phyloP scores from a whole-genome alignment of 2,888 invertebrate species.

The Apotomis turbidana region DNA sequence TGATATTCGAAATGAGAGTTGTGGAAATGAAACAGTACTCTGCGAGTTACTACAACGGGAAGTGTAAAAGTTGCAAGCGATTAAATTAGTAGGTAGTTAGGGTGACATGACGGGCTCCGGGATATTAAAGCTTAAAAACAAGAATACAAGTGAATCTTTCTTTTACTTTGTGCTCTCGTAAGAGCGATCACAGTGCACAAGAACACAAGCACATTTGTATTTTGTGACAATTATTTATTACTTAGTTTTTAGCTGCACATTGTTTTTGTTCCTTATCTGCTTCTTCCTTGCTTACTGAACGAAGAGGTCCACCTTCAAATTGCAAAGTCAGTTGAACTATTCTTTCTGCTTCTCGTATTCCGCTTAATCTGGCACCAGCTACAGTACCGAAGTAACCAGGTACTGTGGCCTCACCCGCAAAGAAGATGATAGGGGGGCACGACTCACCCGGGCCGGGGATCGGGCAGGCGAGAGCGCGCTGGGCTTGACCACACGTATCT shows the following conservation, averaged over 20 bases:
- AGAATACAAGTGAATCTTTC: slow-evolving; percentile 40
- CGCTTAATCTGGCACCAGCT: slow-evolving; percentile 90
- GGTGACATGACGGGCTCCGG: slow-evolving; percentile 48
- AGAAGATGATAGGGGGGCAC: slow-evolving; percentile 87
- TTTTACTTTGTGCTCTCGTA: not conserved
- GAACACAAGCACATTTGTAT: not conserved
- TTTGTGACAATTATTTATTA: not conserved
- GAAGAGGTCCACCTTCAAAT: slow-evolving; percentile 74
- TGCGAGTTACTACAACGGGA: slow-evolving; percentile 46
- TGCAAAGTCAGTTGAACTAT: slow-evolving; percentile 85
- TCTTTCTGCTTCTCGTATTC: slow-evolving; percentile 90
- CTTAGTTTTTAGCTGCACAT: slow-evolving; percentile 39
- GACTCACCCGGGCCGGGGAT: slow-evolving; percentile 85
- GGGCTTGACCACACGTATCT: slow-evolving; percentile 61
- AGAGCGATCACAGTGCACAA: not conserved
- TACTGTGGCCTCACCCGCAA: slow-evolving; percentile 93
- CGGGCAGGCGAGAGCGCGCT: slow-evolving; percentile 84
- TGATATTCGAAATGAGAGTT: no score
- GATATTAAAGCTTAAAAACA: slow-evolving; percentile 52
- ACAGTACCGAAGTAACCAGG: slow-evolving; percentile 89
- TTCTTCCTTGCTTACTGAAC: slow-evolving; percentile 39
- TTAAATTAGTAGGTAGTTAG: slow-evolving; percentile 46
- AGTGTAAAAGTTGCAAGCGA: slow-evolving; percentile 54
- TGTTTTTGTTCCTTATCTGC: slow-evolving; percentile 30
- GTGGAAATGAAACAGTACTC: no score